Evolutionary conservation across 1,140 invertebrate species (phyloP), one percentile per base, ranked within the genome.

Genomic region (Popillia japonica): DNA sequence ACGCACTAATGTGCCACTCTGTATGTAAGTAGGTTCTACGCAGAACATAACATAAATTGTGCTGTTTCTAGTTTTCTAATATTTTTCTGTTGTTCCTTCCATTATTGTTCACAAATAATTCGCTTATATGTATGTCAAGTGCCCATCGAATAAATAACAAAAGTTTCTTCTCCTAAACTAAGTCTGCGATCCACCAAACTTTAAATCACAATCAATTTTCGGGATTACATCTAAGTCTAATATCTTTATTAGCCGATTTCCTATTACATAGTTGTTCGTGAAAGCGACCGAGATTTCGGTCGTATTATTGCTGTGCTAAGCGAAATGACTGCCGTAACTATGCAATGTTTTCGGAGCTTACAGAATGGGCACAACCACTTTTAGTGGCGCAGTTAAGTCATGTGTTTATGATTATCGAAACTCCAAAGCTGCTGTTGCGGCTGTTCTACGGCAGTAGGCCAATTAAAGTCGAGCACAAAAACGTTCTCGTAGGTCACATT

Each of bases 361-460:
- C 61, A 68, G 11, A 68, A 22, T 34, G 27, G 61, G 61, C 61
- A 22, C 3, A 34, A 34, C 61, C 23, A 68, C 61, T 34, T 27
- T 68, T 68, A 23, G 61, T 68, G 20, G 61, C 27, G 27, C 61
- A 68, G 61, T 34, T 68, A 68, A 68, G 61, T 68, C 61, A 68
- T 34, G 61, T 68, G 61, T 68, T 68, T 68, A 68, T 68, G 61
- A 68, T 20, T 68, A 68, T 68, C 61, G 61, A 68, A 68, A 68
- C 17, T 68, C 22, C 22, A 34, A 34, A 68, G 61, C 61, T 68
- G 61, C 27, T 68, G 61, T 14, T 17, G 61, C 9, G 27, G 61
- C 22, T 68, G 27, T 68, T 68, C 61, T 27, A 68, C 22, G 20
- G 17, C 61, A 11, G 20, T 22, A 68, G 11, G 22, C 61, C 20